Conservation (phyloP, 1,140 invertebrate genomes). For the Apis cerana region DNA sequence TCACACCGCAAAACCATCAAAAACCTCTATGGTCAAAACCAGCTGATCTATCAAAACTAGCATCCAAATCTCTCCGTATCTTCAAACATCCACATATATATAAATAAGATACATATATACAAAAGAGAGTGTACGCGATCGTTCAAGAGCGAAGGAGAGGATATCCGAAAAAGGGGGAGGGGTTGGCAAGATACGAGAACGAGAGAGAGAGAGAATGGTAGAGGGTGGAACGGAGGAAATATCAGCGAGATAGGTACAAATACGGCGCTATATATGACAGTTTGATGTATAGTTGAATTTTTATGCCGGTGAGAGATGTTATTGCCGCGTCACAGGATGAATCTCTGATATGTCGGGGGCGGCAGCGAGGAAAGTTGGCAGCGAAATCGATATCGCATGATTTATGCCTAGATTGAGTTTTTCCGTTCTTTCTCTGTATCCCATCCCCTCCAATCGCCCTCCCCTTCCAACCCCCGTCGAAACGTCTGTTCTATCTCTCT, state of each 20-base stretch:
- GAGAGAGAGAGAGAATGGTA: neutral
- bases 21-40: neutral
- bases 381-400: constrained; percentile 65
- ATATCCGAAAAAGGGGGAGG: neutral
- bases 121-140: neutral
- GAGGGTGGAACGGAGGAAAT: constrained; percentile 45
- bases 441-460: neutral
- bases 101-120: neutral
- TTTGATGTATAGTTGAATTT: constrained; percentile 74
- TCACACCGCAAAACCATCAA: too few relatives aligned
- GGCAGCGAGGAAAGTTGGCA: constrained; percentile 65
- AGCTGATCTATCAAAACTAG: too few relatives aligned
- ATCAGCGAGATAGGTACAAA: constrained; percentile 67
- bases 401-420: constrained; percentile 72
- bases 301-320: constrained; percentile 72
- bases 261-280: constrained; percentile 71
- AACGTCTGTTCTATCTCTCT: constrained; percentile 29
- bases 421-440: constrained; percentile 56
- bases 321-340: constrained; percentile 72
- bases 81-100: neutral
- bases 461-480: neutral
- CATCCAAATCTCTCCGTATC: neutral
- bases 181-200: neutral
- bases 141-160: neutral
- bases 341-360: constrained; percentile 67